phyloP scores from a whole-genome alignment of 2,888 invertebrate species.

The Branchellion lobata region DNA sequence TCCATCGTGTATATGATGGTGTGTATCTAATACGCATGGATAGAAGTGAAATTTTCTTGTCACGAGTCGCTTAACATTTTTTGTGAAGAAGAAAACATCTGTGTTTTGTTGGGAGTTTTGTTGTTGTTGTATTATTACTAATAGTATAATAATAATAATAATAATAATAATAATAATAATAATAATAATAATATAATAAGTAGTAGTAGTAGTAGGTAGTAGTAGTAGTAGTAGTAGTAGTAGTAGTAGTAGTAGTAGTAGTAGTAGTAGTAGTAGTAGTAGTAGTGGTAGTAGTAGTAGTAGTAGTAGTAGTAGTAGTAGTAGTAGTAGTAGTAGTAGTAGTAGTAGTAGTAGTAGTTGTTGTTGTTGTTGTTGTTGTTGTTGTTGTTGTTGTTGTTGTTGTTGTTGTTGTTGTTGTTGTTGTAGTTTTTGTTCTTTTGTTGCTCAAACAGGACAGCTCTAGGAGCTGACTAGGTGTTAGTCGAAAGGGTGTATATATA shows the following conservation, averaged over 20 bases:
- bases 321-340: slow-evolving; percentile 17
- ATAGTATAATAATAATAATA: slow-evolving; percentile 24
- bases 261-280: slow-evolving; percentile 48
- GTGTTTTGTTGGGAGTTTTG: no score
- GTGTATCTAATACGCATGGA: no score
- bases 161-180: slow-evolving; percentile 45
- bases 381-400: neutral
- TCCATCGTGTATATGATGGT: no score
- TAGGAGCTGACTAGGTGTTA: neutral
- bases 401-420: neutral
- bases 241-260: slow-evolving; percentile 48
- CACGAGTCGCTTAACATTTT: no score
- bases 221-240: slow-evolving; percentile 46
- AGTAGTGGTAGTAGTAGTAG: slow-evolving; percentile 48
- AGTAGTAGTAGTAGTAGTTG: neutral
- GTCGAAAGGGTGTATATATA: neutral
- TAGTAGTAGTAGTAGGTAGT: slow-evolving; percentile 2
- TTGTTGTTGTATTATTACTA: no score
- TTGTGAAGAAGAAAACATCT: no score
- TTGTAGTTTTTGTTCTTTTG: no score
- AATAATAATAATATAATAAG: no score
- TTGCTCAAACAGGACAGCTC: neutral
- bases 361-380: neutral
- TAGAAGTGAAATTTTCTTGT: no score
- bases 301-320: slow-evolving; percentile 46